Percentiles rank a stretch among this genome's conserved stretches.
Evolutionary conservation across 2,888 invertebrate genomes (phyloP).

Genomic region (Acrobasis consociella): DNA sequence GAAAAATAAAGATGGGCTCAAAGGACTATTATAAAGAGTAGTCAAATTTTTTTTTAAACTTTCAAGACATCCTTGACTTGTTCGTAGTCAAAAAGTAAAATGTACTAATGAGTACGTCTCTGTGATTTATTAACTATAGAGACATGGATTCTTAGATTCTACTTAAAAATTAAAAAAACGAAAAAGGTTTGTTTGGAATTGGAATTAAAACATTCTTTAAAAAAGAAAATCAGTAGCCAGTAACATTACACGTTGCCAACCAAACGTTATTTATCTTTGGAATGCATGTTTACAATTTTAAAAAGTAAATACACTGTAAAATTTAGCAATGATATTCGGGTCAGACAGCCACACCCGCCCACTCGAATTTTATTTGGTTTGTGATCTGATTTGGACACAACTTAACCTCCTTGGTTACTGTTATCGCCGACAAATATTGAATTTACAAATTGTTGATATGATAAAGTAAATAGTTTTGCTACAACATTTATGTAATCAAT

Average conservation of each 20-base stretch:
- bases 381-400: conserved; percentile 26
- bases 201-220: too few species aligned
- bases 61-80: too few species aligned
- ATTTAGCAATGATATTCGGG: conserved; percentile 54
- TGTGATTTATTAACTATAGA: too few species aligned
- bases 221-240: too few species aligned
- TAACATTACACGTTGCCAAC: background rate
- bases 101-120: too few species aligned
- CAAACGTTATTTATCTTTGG: background rate
- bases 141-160: too few species aligned
- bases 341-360: conserved; percentile 54
- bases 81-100: too few species aligned
- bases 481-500: conserved; percentile 2
- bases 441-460: conserved; percentile 18
- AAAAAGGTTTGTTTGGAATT: too few species aligned
- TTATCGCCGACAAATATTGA: conserved; percentile 35
- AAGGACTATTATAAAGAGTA: too few species aligned
- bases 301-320: conserved; percentile 9
- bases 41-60: too few species aligned
- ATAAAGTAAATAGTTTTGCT: conserved; percentile 11
- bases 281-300: background rate
- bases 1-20: too few species aligned
- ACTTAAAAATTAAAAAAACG: too few species aligned
- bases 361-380: conserved; percentile 39
- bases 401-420: conserved; percentile 32